These are phyloP conservation scores for Petrocephalus sullivani DNA, from an alignment of 2,797 vertebrate genomes.

Conservation along the genomic window DNA sequence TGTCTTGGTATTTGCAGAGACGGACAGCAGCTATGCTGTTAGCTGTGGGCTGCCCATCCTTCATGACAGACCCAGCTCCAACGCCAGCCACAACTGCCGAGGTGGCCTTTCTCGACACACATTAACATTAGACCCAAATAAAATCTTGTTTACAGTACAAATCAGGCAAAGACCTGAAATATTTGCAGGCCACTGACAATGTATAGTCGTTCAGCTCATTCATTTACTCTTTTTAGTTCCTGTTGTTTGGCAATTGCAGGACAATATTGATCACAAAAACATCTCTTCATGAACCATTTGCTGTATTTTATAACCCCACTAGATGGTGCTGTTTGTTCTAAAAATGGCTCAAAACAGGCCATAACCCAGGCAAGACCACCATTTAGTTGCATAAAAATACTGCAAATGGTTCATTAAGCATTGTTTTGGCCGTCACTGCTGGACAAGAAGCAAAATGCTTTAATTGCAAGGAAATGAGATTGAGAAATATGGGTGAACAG, in stretches of 20 bases:
- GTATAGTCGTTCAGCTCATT: not conserved
- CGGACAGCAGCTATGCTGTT: constrained; percentile 86
- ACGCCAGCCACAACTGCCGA: constrained; percentile 76
- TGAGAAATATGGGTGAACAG: too few relatives aligned
- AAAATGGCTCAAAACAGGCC: not conserved
- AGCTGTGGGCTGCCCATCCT: constrained; percentile 83
- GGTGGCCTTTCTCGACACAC: constrained; percentile 60
- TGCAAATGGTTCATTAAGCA: not conserved
- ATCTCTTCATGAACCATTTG: not conserved
- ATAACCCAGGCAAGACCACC: not conserved
- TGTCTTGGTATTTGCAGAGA: constrained; percentile 62
- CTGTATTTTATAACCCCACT: not conserved
- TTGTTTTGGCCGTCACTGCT: not conserved
- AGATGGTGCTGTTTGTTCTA: not conserved
- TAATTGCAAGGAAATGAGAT: not conserved
- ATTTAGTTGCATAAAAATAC: not conserved
- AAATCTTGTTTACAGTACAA: not conserved
- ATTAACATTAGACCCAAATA: not conserved
- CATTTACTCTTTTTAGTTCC: not conserved
- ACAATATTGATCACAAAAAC: not conserved
- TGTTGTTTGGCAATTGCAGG: not conserved
- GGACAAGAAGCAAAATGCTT: not conserved
- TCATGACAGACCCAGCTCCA: constrained; percentile 61
- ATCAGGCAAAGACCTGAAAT: not conserved
- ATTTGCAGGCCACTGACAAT: not conserved